Percentiles rank a stretch among this genome's conserved stretches.
phyloP scores from a whole-genome alignment of 92 coral and sea anemone species.

The Umimayanthus chanpuru region DNA sequence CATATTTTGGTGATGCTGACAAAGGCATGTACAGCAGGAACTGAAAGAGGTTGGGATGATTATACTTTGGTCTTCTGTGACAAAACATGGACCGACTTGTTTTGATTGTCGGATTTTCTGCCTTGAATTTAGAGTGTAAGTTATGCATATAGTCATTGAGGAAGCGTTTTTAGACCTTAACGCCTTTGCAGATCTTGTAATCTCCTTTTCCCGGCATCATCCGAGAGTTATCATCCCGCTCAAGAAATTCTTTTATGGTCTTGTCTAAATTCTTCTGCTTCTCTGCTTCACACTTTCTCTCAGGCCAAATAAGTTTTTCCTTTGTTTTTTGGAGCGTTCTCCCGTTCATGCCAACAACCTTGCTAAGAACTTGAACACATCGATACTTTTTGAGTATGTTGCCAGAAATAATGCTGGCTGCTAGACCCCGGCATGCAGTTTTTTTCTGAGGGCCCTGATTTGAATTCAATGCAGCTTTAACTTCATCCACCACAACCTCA shows the following conservation, averaged over 20 bases:
- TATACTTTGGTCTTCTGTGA: slow-evolving; percentile 45
- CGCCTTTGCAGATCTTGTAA: slow-evolving; percentile 41
- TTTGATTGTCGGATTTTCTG: slow-evolving; percentile 42
- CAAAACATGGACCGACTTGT: slow-evolving; percentile 42
- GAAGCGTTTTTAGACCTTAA: slow-evolving; percentile 52
- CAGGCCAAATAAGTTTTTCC: background rate
- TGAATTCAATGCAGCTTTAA: background rate
- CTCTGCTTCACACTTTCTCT: background rate
- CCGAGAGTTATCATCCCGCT: slow-evolving; percentile 64
- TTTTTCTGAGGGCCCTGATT: slow-evolving; percentile 24
- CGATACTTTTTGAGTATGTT: slow-evolving; percentile 48
- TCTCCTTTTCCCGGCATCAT: slow-evolving; percentile 69
- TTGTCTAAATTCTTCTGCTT: slow-evolving; percentile 34
- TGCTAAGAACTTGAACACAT: slow-evolving; percentile 37
- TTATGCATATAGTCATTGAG: slow-evolving; percentile 59
- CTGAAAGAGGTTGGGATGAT: slow-evolving; percentile 56
- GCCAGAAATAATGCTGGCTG: slow-evolving; percentile 57
- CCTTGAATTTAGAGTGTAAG: slow-evolving; percentile 45
- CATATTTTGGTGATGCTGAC: slow-evolving; percentile 67
- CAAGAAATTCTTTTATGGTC: slow-evolving; percentile 32
- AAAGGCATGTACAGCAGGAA: slow-evolving; percentile 56
- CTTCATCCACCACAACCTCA: slow-evolving; percentile 52
- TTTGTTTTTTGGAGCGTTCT: slow-evolving; percentile 12
- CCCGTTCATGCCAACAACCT: slow-evolving; percentile 32
- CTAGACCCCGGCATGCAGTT: slow-evolving; percentile 33